phyloP scores from a whole-genome alignment of 2,888 invertebrate species.

The Gari tellinella region DNA sequence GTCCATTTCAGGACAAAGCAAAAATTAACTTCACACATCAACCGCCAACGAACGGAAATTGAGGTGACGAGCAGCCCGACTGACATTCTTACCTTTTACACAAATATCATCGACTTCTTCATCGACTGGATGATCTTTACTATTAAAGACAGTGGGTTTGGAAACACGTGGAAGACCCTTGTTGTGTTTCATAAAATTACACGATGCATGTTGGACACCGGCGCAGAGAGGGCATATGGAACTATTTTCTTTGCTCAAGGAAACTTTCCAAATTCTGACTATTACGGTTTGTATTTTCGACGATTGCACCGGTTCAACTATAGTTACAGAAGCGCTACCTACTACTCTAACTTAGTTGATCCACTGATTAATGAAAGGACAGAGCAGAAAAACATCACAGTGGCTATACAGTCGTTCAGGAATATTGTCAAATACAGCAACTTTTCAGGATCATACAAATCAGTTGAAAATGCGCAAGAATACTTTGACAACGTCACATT shows the following conservation, averaged over 20 bases:
- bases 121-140: constrained; percentile 71
- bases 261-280: constrained; percentile 87
- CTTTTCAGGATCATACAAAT: constrained; percentile 17
- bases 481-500: constrained; percentile 94
- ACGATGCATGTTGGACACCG: constrained; percentile 93
- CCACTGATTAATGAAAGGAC: constrained; percentile 14
- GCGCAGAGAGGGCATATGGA: constrained; percentile 93
- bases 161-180: constrained; percentile 83
- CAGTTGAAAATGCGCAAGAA: constrained; percentile 90
- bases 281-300: constrained; percentile 91
- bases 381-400: constrained; percentile 22
- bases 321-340: constrained; percentile 91
- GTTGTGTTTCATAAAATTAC: constrained; percentile 94
- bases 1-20: constrained; percentile 27
- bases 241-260: constrained; percentile 94
- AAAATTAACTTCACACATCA: constrained; percentile 23
- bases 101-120: constrained; percentile 67
- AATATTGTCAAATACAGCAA: constrained; percentile 81
- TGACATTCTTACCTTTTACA: constrained; percentile 62
- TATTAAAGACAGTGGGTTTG: constrained; percentile 68
- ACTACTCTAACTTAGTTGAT: constrained; percentile 91
- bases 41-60: constrained; percentile 23
- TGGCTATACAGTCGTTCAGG: constrained; percentile 83
- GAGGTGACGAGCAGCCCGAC: constrained; percentile 13
- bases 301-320: constrained; percentile 93